Evolutionary conservation across 1,140 invertebrate species (phyloP).

Genomic region (Glossosoma conforme): DNA sequence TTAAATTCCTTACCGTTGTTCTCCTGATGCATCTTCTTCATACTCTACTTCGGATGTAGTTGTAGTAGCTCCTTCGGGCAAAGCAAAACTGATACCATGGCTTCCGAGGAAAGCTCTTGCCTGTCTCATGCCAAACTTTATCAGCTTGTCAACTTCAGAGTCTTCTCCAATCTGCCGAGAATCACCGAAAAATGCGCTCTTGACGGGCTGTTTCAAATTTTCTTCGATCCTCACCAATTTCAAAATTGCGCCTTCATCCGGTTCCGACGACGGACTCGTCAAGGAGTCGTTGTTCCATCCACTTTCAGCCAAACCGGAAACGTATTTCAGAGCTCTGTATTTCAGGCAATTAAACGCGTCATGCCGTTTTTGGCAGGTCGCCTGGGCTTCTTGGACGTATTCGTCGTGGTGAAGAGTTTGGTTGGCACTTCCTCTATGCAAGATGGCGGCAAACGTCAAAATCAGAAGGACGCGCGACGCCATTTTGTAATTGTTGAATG

Average conservation of each 20-base stretch:
- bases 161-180: conserved; percentile 20
- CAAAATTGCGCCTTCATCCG: conserved; percentile 4
- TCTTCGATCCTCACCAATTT: conserved; percentile 21
- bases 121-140: conserved; percentile 29
- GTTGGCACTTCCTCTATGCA: too few relatives aligned
- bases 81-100: conserved; percentile 18
- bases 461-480: too few relatives aligned
- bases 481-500: too few relatives aligned
- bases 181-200: conserved; percentile 17
- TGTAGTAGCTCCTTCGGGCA: conserved; percentile 19
- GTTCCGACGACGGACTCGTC: background rate
- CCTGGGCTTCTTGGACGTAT: conserved; percentile 20
- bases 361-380: conserved; percentile 15
- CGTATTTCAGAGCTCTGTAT: conserved; percentile 21
- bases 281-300: conserved; percentile 6
- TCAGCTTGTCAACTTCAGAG: conserved; percentile 23
- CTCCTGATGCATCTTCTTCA: too few relatives aligned
- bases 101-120: conserved; percentile 14
- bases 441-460: too few relatives aligned
- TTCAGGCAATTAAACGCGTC: conserved; percentile 26
- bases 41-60: too few relatives aligned
- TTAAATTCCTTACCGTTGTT: too few relatives aligned
- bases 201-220: conserved; percentile 1
- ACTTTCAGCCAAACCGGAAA: conserved; percentile 9
- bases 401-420: conserved; percentile 24